These are phyloP conservation scores for Herpailurus yagouaroundi DNA, from an alignment of 2,113 vertebrate genomes.

Conservation along the genomic window DNA sequence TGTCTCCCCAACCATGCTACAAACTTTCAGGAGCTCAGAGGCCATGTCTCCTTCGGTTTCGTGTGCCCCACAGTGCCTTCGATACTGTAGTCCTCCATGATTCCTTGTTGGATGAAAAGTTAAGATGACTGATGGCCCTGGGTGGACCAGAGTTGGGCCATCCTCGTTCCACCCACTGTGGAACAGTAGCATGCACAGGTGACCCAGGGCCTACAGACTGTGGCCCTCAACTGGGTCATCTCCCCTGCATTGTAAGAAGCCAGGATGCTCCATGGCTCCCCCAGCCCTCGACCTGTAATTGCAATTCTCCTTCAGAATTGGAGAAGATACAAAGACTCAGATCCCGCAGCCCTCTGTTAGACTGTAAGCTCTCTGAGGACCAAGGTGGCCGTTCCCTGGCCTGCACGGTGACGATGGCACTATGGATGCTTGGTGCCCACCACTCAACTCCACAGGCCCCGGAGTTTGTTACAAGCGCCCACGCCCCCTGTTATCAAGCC, in stretches of 20 bases:
- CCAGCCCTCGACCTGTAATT: background rate
- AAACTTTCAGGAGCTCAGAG: background rate
- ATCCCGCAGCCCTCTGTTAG: background rate
- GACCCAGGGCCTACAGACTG: background rate
- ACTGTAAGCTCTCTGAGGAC: background rate
- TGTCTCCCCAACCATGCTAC: background rate
- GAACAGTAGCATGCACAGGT: background rate
- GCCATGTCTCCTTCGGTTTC: background rate
- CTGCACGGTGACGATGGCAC: background rate
- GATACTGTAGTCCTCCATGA: rapidly evolving
- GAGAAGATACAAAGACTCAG: background rate
- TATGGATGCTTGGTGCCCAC: background rate
- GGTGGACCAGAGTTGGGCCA: background rate
- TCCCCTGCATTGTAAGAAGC: background rate
- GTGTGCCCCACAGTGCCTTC: background rate
- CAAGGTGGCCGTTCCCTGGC: background rate
- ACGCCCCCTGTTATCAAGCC: background rate
- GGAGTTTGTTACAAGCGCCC: background rate
- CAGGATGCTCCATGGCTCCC: background rate
- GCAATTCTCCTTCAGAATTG: background rate
- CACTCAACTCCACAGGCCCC: background rate
- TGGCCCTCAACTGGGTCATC: background rate
- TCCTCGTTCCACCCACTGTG: background rate
- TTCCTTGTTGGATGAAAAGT: background rate
- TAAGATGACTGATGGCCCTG: background rate